Conservation (phyloP, 2,113 vertebrate genomes). For the Malurus alboscapulatus region DNA sequence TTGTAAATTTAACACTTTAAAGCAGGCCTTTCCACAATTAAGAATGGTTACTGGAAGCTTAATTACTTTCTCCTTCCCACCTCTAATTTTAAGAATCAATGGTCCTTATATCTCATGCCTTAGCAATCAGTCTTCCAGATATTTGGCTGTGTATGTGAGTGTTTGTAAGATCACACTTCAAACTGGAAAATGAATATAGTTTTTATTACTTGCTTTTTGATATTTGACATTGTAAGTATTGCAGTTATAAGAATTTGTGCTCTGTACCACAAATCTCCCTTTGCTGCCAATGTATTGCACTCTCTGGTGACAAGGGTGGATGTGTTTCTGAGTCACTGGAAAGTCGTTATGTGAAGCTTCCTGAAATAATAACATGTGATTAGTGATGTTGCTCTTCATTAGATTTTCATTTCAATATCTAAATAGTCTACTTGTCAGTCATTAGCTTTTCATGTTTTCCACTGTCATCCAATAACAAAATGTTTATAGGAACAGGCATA, state of each 20-base stretch:
- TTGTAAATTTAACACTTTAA: background rate
- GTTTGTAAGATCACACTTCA: background rate
- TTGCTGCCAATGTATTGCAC: background rate
- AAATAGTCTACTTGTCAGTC: background rate
- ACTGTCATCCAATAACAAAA: background rate
- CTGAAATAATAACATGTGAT: slow-evolving; percentile 5
- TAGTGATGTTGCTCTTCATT: slow-evolving; percentile 29
- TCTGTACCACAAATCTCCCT: background rate
- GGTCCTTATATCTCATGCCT: background rate
- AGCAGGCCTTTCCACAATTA: background rate
- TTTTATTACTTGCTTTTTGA: slow-evolving; percentile 8
- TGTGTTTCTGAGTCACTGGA: slow-evolving; percentile 60
- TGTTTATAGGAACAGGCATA: background rate
- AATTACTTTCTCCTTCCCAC: background rate
- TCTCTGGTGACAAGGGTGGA: slow-evolving; percentile 2
- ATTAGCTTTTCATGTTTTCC: slow-evolving; percentile 33
- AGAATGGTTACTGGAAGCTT: background rate
- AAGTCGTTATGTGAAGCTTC: slow-evolving; percentile 40
- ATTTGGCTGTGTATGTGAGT: background rate
- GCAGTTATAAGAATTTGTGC: background rate
- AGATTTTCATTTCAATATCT: slow-evolving; percentile 49
- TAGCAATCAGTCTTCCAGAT: background rate
- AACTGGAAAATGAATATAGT: background rate
- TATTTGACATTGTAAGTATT: slow-evolving; percentile 23
- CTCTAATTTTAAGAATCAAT: background rate